phyloP scores from a whole-genome alignment of 2,113 vertebrate species.

The Propithecus coquereli region DNA sequence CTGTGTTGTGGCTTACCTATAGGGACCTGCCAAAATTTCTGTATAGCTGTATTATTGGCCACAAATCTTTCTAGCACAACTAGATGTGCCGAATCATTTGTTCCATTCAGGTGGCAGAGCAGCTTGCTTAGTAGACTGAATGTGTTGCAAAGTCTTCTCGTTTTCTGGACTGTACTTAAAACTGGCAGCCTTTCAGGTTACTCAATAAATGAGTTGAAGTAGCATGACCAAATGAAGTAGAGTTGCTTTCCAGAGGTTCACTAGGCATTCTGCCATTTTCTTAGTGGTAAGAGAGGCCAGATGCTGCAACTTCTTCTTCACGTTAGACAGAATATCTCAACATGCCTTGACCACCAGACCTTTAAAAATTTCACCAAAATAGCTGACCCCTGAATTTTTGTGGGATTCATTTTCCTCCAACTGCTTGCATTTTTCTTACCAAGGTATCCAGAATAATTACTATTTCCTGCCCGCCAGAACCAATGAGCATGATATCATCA shows the following conservation, averaged over 20 bases:
- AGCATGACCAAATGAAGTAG: neutral
- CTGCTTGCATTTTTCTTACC: neutral
- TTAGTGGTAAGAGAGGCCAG: neutral
- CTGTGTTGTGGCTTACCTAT: neutral
- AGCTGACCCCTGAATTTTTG: neutral
- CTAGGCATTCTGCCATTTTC: neutral
- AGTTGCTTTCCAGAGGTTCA: neutral
- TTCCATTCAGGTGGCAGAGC: neutral
- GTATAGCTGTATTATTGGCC: neutral
- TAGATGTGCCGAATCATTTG: neutral
- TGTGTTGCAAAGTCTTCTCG: neutral
- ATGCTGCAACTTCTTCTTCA: neutral
- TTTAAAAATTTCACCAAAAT: neutral
- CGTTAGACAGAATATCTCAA: neutral
- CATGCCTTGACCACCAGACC: neutral
- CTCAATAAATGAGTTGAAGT: neutral
- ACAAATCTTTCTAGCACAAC: neutral
- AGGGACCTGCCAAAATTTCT: neutral
- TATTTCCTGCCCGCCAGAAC: neutral
- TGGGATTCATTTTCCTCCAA: neutral
- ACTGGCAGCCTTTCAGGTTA: neutral
- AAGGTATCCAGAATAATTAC: neutral
- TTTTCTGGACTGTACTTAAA: neutral
- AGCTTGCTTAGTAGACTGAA: neutral
- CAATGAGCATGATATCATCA: neutral